Evolutionary conservation across 2,888 invertebrate species (phyloP).

Genomic region (Agriopis aurantiaria): DNA sequence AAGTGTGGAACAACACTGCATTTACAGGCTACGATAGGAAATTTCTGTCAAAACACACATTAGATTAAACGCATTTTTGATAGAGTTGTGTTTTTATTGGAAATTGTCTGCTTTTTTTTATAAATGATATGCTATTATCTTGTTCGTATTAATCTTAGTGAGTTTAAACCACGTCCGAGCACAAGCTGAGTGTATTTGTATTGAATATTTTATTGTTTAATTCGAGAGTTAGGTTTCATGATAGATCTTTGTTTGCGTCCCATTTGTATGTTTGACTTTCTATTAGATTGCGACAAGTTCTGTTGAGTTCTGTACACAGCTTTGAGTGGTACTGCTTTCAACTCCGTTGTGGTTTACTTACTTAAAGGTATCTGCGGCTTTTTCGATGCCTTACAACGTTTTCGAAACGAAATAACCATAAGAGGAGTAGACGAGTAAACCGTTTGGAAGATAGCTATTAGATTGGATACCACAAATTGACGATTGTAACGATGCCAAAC

Average conservation of each 20-base stretch:
- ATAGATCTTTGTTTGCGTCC: slow-evolving; percentile 33
- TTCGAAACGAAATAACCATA: not conserved
- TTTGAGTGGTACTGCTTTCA: slow-evolving; percentile 24
- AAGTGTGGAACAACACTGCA: too few relatives aligned
- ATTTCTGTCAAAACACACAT: too few relatives aligned
- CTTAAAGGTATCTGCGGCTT: slow-evolving; percentile 12
- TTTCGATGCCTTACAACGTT: not conserved
- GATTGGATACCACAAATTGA: not conserved
- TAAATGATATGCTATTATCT: not conserved
- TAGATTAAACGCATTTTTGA: too few relatives aligned
- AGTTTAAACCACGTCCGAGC: slow-evolving; percentile 3
- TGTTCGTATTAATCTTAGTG: not conserved
- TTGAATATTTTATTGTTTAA: slow-evolving; percentile 31
- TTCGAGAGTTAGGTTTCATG: slow-evolving; percentile 23
- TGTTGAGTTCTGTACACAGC: slow-evolving; percentile 13
- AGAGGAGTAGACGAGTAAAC: not conserved
- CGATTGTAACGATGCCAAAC: not conserved
- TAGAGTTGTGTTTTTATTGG: not conserved
- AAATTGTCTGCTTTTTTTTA: not conserved
- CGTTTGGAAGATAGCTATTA: not conserved
- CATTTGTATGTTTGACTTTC: slow-evolving; percentile 30
- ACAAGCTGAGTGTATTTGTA: slow-evolving; percentile 17
- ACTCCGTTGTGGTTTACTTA: slow-evolving; percentile 18
- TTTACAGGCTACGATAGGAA: too few relatives aligned
- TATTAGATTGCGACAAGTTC: slow-evolving; percentile 21